Evolutionary conservation across 2,888 invertebrate species (phyloP), one percentile per base, ranked within the genome.

Genomic region (Altica lythri): DNA sequence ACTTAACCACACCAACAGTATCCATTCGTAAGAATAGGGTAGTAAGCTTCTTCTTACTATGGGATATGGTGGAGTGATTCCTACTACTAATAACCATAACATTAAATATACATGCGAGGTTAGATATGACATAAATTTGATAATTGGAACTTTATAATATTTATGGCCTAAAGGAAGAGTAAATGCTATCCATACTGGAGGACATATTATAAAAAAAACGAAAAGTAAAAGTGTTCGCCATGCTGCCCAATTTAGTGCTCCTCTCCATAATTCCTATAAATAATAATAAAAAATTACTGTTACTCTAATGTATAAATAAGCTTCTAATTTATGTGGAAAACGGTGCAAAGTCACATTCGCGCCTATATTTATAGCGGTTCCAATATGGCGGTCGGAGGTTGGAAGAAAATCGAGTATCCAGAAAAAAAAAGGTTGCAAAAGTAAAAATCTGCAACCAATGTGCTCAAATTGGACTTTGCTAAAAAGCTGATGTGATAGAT

Each of bases 121-220:
- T 68, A 99, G 84, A 79, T 99, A 98, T 35, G 97, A 96, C 92
- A 98, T 97, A 79, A 99, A 99, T 80, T 99, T 99, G 72, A 99
- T 96, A 72, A 99, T 97, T 53, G 99, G 99, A 70, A 98, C 94
- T 82, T 96, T 94, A 82, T 95, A 93, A 80, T 92, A 95, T 78
- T 91, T 91, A 80, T 95, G 95, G 32, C 93, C 93, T 72, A 96
- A 79, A 45, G 97, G 97, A 73, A 97, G 85, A 60, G 96, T 95
- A 76, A 97, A 94, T 43, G 91, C 88, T 65, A 97, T 81, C 97
- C 97, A 99, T 22, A 98, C 88, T 4, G 97, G 94, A 29, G 99
- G 99, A 73, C 94, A 94, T 48, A 95, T 79, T 70, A 98, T 86
- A 75, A 98, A 93, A 64, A 90, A 86, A 71, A 96, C 85, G 77